Evolutionary conservation across 2,113 vertebrate genomes (phyloP).

Genomic region (Callocephalon fimbriatum): DNA sequence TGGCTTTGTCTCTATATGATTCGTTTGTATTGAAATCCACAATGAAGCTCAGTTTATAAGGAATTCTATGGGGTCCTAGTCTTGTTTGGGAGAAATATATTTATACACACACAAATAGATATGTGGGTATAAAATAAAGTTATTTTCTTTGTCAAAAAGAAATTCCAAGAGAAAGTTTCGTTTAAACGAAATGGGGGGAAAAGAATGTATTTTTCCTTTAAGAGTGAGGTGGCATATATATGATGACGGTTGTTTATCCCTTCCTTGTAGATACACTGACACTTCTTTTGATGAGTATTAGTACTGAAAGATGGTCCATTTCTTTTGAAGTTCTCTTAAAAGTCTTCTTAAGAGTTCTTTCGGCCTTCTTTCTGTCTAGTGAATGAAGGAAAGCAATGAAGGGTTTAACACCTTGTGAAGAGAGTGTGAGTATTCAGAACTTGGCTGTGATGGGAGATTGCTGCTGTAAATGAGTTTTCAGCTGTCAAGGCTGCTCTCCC

Average conservation of each 20-base stretch:
- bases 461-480: not conserved
- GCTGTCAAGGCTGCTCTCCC: not conserved
- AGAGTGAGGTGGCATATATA: rapidly evolving
- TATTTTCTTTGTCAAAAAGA: not conserved
- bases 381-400: not conserved
- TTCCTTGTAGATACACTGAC: not conserved
- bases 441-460: not conserved
- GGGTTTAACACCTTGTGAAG: not conserved
- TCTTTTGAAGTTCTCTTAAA: not conserved
- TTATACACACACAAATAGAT: not conserved
- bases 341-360: no score
- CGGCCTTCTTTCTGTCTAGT: rapidly evolving
- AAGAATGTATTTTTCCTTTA: not conserved
- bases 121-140: not conserved
- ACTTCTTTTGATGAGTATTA: rapidly evolving
- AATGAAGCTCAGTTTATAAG: not conserved
- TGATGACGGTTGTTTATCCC: not conserved
- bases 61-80: not conserved
- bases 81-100: not conserved
- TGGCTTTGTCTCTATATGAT: not conserved
- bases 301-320: not conserved
- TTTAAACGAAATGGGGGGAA: not conserved
- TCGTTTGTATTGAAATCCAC: not conserved
- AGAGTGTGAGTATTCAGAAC: not conserved
- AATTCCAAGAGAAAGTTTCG: not conserved